Evolutionary conservation across 2,113 vertebrate genomes (phyloP).

Genomic region (Ammodytes marinus): DNA sequence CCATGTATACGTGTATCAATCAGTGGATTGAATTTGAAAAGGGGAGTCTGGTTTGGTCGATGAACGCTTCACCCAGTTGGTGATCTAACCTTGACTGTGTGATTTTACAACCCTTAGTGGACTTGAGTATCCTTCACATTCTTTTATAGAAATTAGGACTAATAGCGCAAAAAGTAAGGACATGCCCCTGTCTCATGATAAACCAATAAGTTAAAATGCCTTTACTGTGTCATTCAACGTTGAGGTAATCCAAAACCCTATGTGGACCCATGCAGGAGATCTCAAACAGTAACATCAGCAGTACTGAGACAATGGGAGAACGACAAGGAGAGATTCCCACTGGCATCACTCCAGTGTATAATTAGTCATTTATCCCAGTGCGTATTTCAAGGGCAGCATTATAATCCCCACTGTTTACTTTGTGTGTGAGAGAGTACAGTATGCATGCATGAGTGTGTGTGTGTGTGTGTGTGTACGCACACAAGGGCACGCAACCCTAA

Average conservation of each 20-base stretch:
- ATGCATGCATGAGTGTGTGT: not conserved
- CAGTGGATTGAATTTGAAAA: too few relatives aligned
- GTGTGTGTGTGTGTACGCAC: not conserved
- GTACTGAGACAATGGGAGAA: conserved; percentile 68
- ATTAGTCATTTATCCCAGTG: conserved; percentile 75
- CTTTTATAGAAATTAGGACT: not conserved
- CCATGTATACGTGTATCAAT: too few relatives aligned
- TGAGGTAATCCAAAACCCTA: conserved; percentile 15
- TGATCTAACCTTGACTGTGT: not conserved
- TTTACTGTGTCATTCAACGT: conserved; percentile 19
- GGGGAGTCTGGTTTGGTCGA: too few relatives aligned
- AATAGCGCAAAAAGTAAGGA: not conserved
- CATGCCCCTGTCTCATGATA: not conserved
- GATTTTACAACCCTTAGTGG: not conserved
- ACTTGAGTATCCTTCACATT: not conserved
- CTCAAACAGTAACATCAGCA: conserved; percentile 54
- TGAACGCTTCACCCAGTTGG: not conserved
- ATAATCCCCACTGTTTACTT: conserved; percentile 46
- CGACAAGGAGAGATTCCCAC: conserved; percentile 74
- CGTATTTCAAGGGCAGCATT: conserved; percentile 52
- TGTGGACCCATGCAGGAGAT: conserved; percentile 3
- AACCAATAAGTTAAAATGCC: not conserved
- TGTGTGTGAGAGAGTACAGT: conserved; percentile 25
- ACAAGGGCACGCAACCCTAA: conserved; percentile 38
- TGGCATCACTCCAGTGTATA: conserved; percentile 78